Conservation (phyloP, 2,797 vertebrate genomes). For the Ispidina lecontei region DNA sequence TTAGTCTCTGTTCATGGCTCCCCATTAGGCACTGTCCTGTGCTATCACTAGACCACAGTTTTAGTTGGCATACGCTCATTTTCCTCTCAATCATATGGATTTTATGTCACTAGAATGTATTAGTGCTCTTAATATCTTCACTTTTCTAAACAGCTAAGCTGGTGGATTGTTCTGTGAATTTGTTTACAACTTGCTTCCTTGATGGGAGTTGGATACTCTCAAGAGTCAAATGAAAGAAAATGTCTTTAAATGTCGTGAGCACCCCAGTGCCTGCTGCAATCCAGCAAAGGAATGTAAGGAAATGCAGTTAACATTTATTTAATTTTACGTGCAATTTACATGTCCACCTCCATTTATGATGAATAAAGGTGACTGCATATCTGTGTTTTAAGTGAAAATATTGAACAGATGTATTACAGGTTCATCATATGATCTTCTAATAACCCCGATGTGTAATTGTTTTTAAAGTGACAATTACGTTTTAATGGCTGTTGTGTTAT, state of each 20-base stretch:
- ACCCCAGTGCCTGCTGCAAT: neutral
- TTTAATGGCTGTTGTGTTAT: neutral
- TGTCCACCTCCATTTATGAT: neutral
- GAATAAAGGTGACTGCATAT: neutral
- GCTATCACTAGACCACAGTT: neutral
- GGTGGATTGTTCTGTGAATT: neutral
- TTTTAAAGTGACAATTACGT: neutral
- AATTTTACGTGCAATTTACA: neutral
- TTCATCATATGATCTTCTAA: neutral
- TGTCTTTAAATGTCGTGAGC: neutral
- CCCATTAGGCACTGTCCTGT: neutral
- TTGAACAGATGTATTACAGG: neutral
- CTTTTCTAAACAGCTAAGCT: neutral
- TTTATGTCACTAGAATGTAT: slow-evolving; percentile 2
- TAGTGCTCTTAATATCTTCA: neutral
- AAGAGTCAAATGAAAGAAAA: neutral
- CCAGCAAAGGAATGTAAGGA: neutral
- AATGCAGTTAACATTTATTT: neutral
- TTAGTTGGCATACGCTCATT: neutral
- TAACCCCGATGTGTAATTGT: neutral
- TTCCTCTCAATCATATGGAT: neutral
- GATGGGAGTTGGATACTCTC: neutral
- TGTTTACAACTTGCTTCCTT: slow-evolving; percentile 1
- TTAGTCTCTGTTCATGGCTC: neutral
- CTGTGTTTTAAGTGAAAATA: neutral